These are phyloP conservation scores for Chaetoderma sp. DNA, from an alignment of 2,888 invertebrate genomes.

Conservation along the genomic window DNA sequence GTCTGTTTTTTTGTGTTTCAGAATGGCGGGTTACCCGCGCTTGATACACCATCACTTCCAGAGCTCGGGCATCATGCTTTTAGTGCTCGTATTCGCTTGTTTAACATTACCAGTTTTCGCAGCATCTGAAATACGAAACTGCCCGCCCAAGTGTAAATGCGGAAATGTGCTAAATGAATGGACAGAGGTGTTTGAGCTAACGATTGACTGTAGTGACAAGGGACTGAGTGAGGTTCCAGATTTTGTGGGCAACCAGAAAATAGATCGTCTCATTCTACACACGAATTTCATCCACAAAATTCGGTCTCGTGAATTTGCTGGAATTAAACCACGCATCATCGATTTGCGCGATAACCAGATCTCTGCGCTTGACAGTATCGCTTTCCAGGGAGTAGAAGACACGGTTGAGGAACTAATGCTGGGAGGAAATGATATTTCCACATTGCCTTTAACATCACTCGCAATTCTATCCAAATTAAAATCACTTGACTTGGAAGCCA, in stretches of 20 bases:
- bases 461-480: neutral
- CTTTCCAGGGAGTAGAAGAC: neutral
- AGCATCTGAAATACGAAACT: no score
- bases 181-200: neutral
- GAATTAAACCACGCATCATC: neutral
- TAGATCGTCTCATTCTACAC: neutral
- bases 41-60: no score
- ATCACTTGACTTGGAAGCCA: slow-evolving; percentile 1
- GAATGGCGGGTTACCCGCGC: no score
- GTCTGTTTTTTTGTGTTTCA: no score
- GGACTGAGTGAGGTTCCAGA: neutral
- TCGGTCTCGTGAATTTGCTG: neutral
- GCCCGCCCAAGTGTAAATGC: neutral
- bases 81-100: no score
- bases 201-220: neutral
- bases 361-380: neutral
- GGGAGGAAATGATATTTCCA: neutral
- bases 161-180: neutral
- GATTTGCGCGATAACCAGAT: neutral
- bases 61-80: no score
- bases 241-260: neutral
- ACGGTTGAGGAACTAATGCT: neutral
- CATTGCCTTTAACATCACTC: neutral
- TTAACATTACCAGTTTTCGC: no score
- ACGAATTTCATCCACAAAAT: neutral